A percentile compares a stretch with the other conserved stretches of the same genome.
Evolutionary conservation across 2,888 invertebrate species (phyloP).

Genomic region (Hoplodrina blanda): DNA sequence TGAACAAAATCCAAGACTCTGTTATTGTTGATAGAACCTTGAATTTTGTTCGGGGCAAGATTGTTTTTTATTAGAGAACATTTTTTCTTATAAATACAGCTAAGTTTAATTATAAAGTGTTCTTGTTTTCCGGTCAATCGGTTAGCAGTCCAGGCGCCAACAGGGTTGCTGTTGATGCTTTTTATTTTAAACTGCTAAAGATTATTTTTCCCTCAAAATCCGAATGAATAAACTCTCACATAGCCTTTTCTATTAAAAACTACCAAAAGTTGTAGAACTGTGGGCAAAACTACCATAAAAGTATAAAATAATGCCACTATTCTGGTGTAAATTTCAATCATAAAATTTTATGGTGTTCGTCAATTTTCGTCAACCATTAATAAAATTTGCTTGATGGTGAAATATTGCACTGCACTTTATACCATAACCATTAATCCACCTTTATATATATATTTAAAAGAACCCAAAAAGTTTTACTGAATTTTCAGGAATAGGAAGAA

Average conservation of each 20-base stretch:
- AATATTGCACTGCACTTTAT: constrained; percentile 21
- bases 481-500: background rate
- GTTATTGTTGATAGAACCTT: background rate
- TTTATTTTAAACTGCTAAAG: no score
- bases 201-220: background rate
- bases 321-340: constrained; percentile 13
- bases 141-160: no score
- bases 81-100: no score
- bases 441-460: background rate
- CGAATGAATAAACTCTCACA: background rate
- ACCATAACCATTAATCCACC: constrained; percentile 5
- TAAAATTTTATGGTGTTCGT: constrained; percentile 5
- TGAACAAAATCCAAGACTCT: no score
- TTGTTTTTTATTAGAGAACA: no score
- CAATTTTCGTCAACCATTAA: constrained; percentile 8
- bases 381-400: constrained; percentile 29
- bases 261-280: background rate
- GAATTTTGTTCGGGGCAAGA: no score
- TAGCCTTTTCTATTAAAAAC: background rate
- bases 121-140: no score
- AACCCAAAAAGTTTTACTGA: background rate
- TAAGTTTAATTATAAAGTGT: no score
- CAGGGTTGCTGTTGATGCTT: no score
- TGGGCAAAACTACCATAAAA: background rate
- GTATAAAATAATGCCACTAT: background rate